Base-by-base conservation (phyloP, 2,113 vertebrate species). In the Todiramphus chloris region DNA sequence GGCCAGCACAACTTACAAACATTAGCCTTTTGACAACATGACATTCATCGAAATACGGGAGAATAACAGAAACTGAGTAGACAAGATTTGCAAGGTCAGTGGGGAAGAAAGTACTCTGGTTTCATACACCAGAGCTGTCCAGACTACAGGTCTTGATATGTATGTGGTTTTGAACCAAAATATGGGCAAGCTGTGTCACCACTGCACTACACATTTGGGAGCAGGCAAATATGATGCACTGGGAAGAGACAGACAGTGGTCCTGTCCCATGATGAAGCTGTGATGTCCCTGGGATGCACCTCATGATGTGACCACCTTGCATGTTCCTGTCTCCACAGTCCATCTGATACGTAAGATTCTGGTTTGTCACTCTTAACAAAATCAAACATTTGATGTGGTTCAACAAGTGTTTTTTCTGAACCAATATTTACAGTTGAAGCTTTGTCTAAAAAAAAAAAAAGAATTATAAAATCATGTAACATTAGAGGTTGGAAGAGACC, bases 61-160 rank as follows among this genome's bases (percentile, higher is more conserved):
- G 10, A 7, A 4, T 12, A 58, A 68, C 1, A 27, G 23, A 82
- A 60, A 39, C 6, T 25, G 24, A 82, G 24, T 50, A 23, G 59
- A 24, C 4, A 63, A 43, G 14, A 20, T 25, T 56, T 89, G 39
- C 5, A 37, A 72, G 17, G 18, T 46, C 33, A 53, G 1, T 2
- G 7, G 17, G 23, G 35, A 79, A 59, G 39, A 64, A 63, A 18
- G 2, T 6, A 21, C 3, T 48, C 25, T 46, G 12, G 35, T 87
- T 79, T 78, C 33, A 28, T 35, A 12, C 13, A 41, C 16, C 14
- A 76, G 14, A 43, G 4, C 9, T 43, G 21, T 30, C 8, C 6
- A 28, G 56, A 16, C 17, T 55, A 24, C 2, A 37, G 19, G 3
- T 58, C 68, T 69, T n/a, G 35, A 46, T 60, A 35, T 0, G 0